Evolutionary conservation across 2,888 invertebrate genomes (phyloP).

Genomic region (Meta bourneti): DNA sequence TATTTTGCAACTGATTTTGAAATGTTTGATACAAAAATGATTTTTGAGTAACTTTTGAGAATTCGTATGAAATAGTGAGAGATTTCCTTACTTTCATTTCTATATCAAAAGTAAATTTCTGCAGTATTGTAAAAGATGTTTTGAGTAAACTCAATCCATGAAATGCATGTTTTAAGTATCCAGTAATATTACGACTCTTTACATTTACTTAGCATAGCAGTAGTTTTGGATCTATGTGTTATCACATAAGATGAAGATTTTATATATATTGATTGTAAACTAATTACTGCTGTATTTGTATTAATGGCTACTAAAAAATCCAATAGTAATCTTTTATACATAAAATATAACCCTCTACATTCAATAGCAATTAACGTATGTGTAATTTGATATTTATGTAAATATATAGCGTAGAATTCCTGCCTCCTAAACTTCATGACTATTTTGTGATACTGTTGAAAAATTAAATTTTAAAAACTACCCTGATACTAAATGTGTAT

Average conservation of each 20-base stretch:
- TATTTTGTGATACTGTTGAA: conserved; percentile 70
- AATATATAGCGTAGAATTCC: conserved; percentile 14
- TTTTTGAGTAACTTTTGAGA: too few species aligned
- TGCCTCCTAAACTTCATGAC: conserved; percentile 29
- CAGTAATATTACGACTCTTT: background rate
- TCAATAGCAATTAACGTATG: background rate
- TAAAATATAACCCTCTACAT: conserved; percentile 4
- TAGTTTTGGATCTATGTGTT: background rate
- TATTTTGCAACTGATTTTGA: background rate
- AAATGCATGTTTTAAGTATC: background rate
- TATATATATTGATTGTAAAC: background rate
- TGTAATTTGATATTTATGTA: conserved; percentile 33
- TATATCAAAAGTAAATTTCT: too few species aligned
- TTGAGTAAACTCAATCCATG: too few species aligned
- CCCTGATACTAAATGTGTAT: conserved; percentile 15
- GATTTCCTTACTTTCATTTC: too few species aligned
- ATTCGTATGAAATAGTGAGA: too few species aligned
- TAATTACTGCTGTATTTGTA: conserved; percentile 19
- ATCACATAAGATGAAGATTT: conserved; percentile 3
- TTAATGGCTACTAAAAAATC: background rate
- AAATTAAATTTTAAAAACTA: conserved; percentile 37
- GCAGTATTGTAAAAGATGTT: too few species aligned
- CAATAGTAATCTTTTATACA: background rate
- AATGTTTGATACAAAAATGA: background rate
- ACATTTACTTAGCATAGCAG: conserved; percentile 9